Evolutionary conservation across 2,797 vertebrate species (phyloP).

Genomic region (Peromyscus melanophrys): DNA sequence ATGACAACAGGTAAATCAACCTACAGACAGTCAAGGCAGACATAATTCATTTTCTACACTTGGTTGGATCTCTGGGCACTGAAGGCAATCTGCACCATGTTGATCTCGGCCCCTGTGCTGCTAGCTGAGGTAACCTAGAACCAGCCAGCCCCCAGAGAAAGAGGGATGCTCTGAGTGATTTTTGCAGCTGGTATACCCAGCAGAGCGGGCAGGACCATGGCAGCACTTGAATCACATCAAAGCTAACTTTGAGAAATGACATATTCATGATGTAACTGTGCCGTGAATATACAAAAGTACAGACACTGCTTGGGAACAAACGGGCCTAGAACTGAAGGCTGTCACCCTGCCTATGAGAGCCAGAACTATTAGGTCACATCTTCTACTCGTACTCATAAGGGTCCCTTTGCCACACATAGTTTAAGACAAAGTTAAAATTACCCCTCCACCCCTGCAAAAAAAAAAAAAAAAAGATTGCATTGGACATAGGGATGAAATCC

Average conservation of each 20-base stretch:
- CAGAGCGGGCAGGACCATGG: background rate
- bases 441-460: too few species aligned
- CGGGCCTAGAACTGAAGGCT: background rate
- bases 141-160: background rate
- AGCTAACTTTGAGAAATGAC: background rate
- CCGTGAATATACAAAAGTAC: background rate
- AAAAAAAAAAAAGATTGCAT: background rate
- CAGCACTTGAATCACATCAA: background rate
- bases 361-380: background rate
- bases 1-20: background rate
- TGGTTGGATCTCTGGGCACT: too few species aligned
- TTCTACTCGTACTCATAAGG: background rate
- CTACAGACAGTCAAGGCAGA: background rate
- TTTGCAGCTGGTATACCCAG: background rate
- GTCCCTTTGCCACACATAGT: background rate
- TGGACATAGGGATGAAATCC: background rate
- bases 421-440: background rate
- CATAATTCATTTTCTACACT: too few species aligned
- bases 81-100: background rate
- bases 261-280: background rate
- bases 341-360: fast-evolving
- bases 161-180: background rate
- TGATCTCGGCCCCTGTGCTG: background rate
- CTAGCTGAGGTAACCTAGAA: background rate
- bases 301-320: background rate